Base-by-base conservation (phyloP, 2,888 invertebrate species). In the Antitype chi region DNA sequence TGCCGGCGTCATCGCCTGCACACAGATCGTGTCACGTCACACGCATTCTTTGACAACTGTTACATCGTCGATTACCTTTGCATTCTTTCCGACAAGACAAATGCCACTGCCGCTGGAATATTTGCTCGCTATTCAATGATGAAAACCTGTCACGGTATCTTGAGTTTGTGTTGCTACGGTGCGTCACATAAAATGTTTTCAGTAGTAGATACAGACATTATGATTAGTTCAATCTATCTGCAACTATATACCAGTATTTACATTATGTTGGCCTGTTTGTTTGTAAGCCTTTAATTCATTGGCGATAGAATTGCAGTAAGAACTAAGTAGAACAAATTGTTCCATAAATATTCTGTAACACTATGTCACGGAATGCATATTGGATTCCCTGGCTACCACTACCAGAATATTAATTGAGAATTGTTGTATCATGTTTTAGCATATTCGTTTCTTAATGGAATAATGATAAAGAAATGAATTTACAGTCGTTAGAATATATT, bases 11-110 rank as follows among this genome's bases (percentile, higher is more conserved):
- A 80, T 74, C 74, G 78, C 76, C 73, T 85, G 82, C 79, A 82
- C 82, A 81, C 87, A 85, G 87, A 84, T 88, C 84, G 81, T 85
- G 80, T 86, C 89, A 87, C 90, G 90, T 91, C 91, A 92, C 93
- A 94, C 94, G 93, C 94, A 93, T 93, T 94, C 94, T 92, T 92
- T 92, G 92, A 93, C 93, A 93, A 91, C 92, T 91, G 91, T 92
- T 91, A 92, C 90, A 91, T 91, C 89, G 91, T 90, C 90, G 91
- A 91, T 92, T 92, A 90, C 90, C 89, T 91, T 91, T 91, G 87
- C 86, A 85, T 86, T 87, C 80, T 82, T 86, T 78, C 23, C 80
- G 25, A 78, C 76, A 85, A 84, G 25, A 78, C 76, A 85, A 84
- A 87, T 79, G 28, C 73, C 78, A 68, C 32, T 75, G 66, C 17